These are phyloP conservation scores for Reinhardtius hippoglossoides DNA, from an alignment of 2,113 vertebrate genomes.

Conservation along the genomic window DNA sequence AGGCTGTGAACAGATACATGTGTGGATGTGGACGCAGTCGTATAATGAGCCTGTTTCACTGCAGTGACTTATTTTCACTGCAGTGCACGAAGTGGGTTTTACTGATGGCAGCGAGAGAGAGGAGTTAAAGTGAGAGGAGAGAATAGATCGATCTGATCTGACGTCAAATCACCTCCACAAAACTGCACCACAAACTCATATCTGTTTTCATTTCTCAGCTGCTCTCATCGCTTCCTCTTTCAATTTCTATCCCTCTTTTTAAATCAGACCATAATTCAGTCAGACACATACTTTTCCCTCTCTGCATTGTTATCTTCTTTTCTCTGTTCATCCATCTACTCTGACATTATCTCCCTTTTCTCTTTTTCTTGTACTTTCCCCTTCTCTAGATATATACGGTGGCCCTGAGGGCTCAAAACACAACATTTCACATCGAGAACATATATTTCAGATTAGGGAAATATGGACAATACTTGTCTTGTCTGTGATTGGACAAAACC, in stretches of 20 bases:
- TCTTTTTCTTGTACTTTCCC: background rate
- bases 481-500: background rate
- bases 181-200: slow-evolving; percentile 17
- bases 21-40: background rate
- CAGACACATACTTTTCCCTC: background rate
- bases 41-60: slow-evolving; percentile 8
- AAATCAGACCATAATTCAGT: slow-evolving; percentile 14
- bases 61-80: slow-evolving; percentile 24
- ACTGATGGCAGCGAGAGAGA: slow-evolving; percentile 10
- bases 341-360: slow-evolving; percentile 1
- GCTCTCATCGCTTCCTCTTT: slow-evolving; percentile 7
- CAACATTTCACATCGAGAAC: background rate
- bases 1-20: slow-evolving; percentile 1
- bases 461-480: background rate
- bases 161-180: slow-evolving; percentile 37
- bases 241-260: slow-evolving; percentile 1
- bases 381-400: background rate
- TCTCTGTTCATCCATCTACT: slow-evolving; percentile 38
- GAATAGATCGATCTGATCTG: slow-evolving; percentile 23
- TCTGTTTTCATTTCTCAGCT: background rate
- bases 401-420: background rate
- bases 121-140: background rate
- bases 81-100: background rate
- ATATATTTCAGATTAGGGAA: background rate
- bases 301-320: background rate